phyloP scores from a whole-genome alignment of 2,888 invertebrate species.

The Thecophora atra region DNA sequence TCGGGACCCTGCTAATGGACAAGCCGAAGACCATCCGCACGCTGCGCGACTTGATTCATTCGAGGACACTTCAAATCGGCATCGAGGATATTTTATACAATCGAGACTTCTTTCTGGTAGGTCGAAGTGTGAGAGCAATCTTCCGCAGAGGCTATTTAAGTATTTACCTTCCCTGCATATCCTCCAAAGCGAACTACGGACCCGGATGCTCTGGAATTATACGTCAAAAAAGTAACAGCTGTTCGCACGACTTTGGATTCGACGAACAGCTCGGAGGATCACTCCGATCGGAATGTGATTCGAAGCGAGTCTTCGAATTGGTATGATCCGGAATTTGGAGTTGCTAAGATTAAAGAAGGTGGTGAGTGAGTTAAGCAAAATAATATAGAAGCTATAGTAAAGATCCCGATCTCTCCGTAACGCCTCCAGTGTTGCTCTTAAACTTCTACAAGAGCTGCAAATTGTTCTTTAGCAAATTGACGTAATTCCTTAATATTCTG shows the following conservation, averaged over 20 bases:
- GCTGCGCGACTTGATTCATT: slow-evolving; percentile 69
- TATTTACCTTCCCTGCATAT: neutral
- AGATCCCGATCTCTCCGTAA: no score
- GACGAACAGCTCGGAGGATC: slow-evolving; percentile 25
- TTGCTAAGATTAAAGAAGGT: slow-evolving; percentile 71
- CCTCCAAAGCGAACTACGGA: slow-evolving; percentile 72
- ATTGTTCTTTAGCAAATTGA: no score
- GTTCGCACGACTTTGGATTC: slow-evolving; percentile 38
- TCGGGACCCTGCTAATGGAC: slow-evolving; percentile 73
- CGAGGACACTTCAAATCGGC: slow-evolving; percentile 71
- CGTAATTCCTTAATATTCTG: no score
- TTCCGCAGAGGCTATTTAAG: neutral
- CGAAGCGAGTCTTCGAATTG: slow-evolving; percentile 66
- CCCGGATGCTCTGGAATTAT: slow-evolving; percentile 70
- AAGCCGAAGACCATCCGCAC: slow-evolving; percentile 72
- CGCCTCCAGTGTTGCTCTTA: no score
- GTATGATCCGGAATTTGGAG: slow-evolving; percentile 69
- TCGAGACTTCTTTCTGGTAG: slow-evolving; percentile 73
- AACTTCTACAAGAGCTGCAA: no score
- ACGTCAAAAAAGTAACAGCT: slow-evolving; percentile 69
- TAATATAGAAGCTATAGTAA: no score
- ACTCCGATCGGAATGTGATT: slow-evolving; percentile 54
- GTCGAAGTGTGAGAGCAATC: no score
- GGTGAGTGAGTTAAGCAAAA: no score
- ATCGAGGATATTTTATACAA: slow-evolving; percentile 74